Conservation (phyloP, 1,140 invertebrate species). For the Leguminivora glycinivorella region DNA sequence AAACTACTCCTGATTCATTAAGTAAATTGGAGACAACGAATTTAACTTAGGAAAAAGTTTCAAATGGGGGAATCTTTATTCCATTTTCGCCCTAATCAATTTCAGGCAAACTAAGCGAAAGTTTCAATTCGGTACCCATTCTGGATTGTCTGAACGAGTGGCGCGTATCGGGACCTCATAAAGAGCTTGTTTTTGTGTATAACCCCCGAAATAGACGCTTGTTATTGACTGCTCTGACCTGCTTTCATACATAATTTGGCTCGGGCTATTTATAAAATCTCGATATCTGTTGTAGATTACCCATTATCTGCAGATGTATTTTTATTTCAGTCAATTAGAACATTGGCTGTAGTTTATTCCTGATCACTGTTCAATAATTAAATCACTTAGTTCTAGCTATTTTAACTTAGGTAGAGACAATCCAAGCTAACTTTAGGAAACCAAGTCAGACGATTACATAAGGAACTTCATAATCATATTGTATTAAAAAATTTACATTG, state of each 20-base stretch:
- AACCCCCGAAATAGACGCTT: conserved; percentile 13
- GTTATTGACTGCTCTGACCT: conserved; percentile 10
- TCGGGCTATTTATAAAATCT: not conserved
- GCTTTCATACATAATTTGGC: conserved; percentile 29
- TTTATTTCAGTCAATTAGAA: not conserved
- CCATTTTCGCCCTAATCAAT: conserved; percentile 52
- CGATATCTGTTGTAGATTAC: not conserved
- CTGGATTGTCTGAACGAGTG: conserved; percentile 33
- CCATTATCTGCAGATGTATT: not conserved
- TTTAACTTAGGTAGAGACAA: too few species aligned
- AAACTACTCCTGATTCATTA: conserved; percentile 22
- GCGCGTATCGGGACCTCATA: conserved; percentile 33
- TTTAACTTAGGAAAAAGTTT: conserved; percentile 29
- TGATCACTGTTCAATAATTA: too few species aligned
- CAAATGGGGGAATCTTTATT: conserved; percentile 35
- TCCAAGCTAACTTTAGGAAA: too few species aligned
- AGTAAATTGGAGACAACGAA: conserved; percentile 26
- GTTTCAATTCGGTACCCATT: conserved; percentile 51
- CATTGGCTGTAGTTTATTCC: too few species aligned
- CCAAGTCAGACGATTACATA: too few species aligned
- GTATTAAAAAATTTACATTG: too few species aligned
- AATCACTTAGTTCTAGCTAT: too few species aligned
- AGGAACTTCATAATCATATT: too few species aligned
- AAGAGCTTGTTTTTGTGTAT: conserved; percentile 29
- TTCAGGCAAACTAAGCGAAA: conserved; percentile 50